Conservation (phyloP, 2,113 vertebrate species). For the Varanus komodoensis region DNA sequence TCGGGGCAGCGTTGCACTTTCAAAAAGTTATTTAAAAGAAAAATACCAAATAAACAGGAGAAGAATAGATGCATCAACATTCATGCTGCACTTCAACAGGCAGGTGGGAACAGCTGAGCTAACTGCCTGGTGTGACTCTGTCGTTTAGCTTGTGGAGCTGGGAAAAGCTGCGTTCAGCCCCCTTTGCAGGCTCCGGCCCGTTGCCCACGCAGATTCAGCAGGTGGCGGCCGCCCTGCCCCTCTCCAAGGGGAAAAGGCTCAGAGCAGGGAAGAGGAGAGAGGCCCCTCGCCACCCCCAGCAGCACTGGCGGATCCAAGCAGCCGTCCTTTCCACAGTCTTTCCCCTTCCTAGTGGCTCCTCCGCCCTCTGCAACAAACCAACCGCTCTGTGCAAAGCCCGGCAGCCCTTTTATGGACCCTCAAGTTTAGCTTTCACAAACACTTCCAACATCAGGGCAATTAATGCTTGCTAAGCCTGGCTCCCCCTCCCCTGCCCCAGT, state of each 20-base stretch:
- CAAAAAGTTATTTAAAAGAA: too few species aligned
- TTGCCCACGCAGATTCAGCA: background rate
- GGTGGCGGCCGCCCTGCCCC: background rate
- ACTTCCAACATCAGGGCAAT: background rate
- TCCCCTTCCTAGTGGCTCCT: too few species aligned
- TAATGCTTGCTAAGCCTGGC: too few species aligned
- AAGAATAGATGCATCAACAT: too few species aligned
- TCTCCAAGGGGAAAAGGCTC: background rate
- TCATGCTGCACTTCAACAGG: background rate
- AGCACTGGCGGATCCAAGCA: background rate
- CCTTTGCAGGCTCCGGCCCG: background rate
- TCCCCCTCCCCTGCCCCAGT: background rate
- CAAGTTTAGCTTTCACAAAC: background rate
- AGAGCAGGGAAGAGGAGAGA: background rate
- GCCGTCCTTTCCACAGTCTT: too few species aligned
- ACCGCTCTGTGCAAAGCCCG: background rate
- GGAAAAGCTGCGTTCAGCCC: background rate
- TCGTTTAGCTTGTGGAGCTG: too few species aligned
- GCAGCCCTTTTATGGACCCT: background rate
- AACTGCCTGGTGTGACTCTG: background rate
- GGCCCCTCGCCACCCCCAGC: background rate
- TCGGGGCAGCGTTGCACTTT: too few species aligned
- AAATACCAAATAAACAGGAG: too few species aligned
- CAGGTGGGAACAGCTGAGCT: too few species aligned
- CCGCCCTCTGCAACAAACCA: background rate